phyloP scores from a whole-genome alignment of 2,797 vertebrate genomes.

The Notamacropus eugenii region DNA sequence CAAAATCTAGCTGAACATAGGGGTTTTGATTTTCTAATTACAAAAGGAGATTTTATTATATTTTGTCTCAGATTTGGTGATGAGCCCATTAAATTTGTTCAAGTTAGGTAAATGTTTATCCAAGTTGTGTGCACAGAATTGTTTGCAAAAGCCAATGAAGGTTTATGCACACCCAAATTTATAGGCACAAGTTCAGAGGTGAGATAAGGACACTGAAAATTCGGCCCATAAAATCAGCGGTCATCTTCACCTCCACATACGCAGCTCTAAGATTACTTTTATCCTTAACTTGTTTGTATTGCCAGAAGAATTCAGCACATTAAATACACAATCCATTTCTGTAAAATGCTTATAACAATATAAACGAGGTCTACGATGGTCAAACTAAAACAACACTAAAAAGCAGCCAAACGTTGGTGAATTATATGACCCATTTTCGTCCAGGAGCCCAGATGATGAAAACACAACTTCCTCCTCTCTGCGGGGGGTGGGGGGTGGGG shows the following conservation, averaged over 20 bases:
- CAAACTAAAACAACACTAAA: background rate
- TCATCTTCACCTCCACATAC: background rate
- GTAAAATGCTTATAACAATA: background rate
- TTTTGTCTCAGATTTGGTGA: background rate
- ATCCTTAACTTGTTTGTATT: constrained; percentile 24
- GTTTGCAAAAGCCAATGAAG: constrained; percentile 13
- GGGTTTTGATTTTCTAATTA: constrained; percentile 13
- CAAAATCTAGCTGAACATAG: constrained; percentile 12
- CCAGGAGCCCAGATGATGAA: background rate
- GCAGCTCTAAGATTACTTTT: background rate
- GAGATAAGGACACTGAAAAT: constrained; percentile 16
- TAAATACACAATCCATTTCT: background rate
- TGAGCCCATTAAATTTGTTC: background rate
- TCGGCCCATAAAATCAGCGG: constrained; percentile 11
- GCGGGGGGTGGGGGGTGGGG: background rate
- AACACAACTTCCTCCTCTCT: background rate
- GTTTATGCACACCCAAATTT: background rate
- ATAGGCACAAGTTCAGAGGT: constrained; percentile 13
- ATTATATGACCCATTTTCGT: background rate
- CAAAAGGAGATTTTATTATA: constrained; percentile 22
- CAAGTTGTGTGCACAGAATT: background rate
- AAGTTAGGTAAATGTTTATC: background rate
- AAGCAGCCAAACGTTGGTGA: background rate
- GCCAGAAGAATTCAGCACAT: constrained; percentile 18
- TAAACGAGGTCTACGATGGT: background rate